Conservation (phyloP, 2,113 vertebrate genomes). For the Tor tambroides region DNA sequence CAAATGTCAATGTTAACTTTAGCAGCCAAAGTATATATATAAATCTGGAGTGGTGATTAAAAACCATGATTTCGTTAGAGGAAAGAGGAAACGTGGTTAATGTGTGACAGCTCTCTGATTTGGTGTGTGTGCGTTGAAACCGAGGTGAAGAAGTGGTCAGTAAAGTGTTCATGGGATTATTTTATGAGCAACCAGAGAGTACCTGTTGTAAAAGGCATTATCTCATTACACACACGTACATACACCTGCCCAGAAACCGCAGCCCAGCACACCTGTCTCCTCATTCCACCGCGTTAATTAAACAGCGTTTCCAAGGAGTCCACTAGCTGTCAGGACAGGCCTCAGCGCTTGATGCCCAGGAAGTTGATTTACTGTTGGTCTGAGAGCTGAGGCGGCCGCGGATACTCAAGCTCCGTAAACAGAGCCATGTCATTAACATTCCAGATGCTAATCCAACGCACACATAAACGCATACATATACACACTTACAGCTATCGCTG, state of each 20-base stretch:
- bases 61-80: neutral
- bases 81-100: conserved; percentile 16
- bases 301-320: conserved; percentile 54
- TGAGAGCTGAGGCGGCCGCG: neutral
- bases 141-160: conserved; percentile 18
- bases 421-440: conserved; percentile 39
- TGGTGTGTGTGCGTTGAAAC: conserved; percentile 10
- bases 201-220: conserved; percentile 59
- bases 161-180: conserved; percentile 46
- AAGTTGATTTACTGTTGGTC: conserved; percentile 35
- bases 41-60: conserved; percentile 13
- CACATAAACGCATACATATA: conserved; percentile 1
- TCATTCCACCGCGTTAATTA: conserved; percentile 51
- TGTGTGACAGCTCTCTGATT: conserved; percentile 12
- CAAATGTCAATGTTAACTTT: neutral
- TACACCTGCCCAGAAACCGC: conserved; percentile 45
- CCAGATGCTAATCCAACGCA: neutral
- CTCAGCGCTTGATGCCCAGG: neutral
- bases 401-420: conserved; percentile 38
- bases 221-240: conserved; percentile 56
- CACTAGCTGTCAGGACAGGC: neutral
- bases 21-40: neutral
- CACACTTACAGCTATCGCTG: conserved; percentile 20
- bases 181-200: conserved; percentile 47
- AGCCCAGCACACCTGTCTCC: conserved; percentile 53